Evolutionary conservation across 2,888 invertebrate genomes (phyloP), one percentile per base, ranked within the genome.

Genomic region (Drosophila imparisetae): DNA sequence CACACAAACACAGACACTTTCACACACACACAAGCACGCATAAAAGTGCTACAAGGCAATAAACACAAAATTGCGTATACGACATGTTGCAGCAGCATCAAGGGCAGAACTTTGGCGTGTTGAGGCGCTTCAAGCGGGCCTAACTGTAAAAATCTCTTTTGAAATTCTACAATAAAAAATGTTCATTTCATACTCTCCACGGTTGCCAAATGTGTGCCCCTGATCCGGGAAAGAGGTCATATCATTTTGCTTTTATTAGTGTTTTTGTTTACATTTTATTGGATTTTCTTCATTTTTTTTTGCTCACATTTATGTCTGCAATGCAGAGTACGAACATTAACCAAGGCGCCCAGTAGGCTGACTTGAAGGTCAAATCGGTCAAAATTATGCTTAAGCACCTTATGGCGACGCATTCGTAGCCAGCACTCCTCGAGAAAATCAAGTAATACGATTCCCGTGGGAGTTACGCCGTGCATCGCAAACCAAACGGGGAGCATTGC

Each of bases 11-110:
- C 29, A 29, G 32, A 48, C 32, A 27, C 24, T 27, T 52, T 49
- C 52, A 64, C 30, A 36, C 2, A 36, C 21, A 13, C 13, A 10
- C 15, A 40, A 52, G 55, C 34, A 42, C n/a, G 48, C 59, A 78
- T 83, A 78, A 83, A 78, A 83, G 66, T 57, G 69, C 81, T 81
- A 73, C 75, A 82, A 69, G 82, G 85, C 82, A 79, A 81, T 81
- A 81, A 84, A 81, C 85, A 81, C 70, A 71, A 72, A 81, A 84
- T 79, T 81, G 85, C 82, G 82, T 81, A 79, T 73, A 81, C 85
- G 80, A 81, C 80, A 81, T 84, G 81, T 75, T 81, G 81, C 78
- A 82, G 66, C 71, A 54, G 85, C 68, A 82, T 83, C 52, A 71
- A 66, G 48, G n/a, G 30, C 58, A 40, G 63, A 60, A 63, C 63